Evolutionary conservation across 2,113 vertebrate species (phyloP), one percentile per base, ranked within the genome.

Genomic region (Caranx melampygus): DNA sequence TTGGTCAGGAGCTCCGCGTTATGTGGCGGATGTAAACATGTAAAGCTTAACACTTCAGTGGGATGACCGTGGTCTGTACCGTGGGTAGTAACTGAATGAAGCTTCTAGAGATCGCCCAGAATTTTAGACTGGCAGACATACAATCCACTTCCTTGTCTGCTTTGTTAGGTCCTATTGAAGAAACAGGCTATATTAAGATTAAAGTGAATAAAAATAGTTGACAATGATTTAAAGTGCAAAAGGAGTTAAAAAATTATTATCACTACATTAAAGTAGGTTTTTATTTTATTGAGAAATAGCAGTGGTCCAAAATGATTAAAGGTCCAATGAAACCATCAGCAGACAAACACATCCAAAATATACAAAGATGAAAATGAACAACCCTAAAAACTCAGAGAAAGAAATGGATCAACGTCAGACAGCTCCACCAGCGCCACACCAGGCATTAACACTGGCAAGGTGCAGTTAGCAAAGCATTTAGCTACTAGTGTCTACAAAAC

Each of bases 401-500:
- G 11, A 51, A 66, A 31, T 66, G 31, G 45, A 35, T 79, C 31
- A 59, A 61, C 59, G 21, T 52, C 21, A 52, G 6, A 1, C 26
- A 15, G 33, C n/a, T 49, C 40, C 51, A 76, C 45, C 7, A 55
- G 9, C 55, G 57, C 54, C 51, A 65, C 1, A 1, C 26, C 26
- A 51, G 42, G 26, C 54, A 31, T 51, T 42, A 33, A 60, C 20
- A 45, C 61, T 57, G 54, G 3, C 65, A 42, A 52, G 42, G 51
- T 55, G 57, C 45, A 37, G 54, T 61, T 49, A 49, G 47, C 3
- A 14, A 42, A 33, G 58, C 63, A 72, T 67, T 79, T 40, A 20
- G 75, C 61, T 40, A 47, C 40, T 0, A 8, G 37, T 80, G 73
- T 73, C 78, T n/a, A 72, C 68, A 81, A 42, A 82, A 69, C 62